A percentile compares a stretch with the other conserved stretches of the same genome.
These are phyloP conservation scores for Eupithecia exiguata DNA, from an alignment of 2,888 invertebrate species.

Conservation along the genomic window DNA sequence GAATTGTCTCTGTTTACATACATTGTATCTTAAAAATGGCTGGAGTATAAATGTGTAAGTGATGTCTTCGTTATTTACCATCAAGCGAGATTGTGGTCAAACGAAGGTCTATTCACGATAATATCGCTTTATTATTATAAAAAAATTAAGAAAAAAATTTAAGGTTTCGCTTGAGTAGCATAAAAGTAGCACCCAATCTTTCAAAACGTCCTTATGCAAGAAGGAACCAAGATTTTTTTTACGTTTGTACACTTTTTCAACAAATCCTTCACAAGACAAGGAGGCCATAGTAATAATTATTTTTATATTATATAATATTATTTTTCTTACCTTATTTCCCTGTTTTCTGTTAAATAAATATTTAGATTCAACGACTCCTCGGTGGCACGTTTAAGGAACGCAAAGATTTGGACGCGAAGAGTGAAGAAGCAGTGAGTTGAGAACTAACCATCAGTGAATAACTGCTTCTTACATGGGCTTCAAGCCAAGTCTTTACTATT, in stretches of 20 bases:
- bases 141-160: not conserved
- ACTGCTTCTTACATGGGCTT: conserved; percentile 45
- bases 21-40: not conserved
- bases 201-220: conserved; percentile 42
- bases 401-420: conserved; percentile 87
- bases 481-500: not conserved
- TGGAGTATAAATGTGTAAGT: not conserved
- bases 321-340: conserved; percentile 50
- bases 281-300: conserved; percentile 43
- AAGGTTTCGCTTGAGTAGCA: conserved; percentile 2
- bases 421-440: conserved; percentile 88
- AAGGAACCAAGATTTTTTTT: conserved; percentile 48
- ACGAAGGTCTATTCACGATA: not conserved
- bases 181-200: conserved; percentile 18
- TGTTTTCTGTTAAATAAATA: conserved; percentile 64
- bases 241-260: not conserved
- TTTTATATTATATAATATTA: conserved; percentile 5
- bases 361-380: conserved; percentile 89
- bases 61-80: too few species aligned
- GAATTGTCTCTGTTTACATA: too few species aligned
- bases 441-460: conserved; percentile 42
- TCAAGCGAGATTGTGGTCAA: not conserved
- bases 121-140: not conserved
- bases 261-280: conserved; percentile 46
- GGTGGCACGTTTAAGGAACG: conserved; percentile 87